phyloP scores from a whole-genome alignment of 2,113 vertebrate species.

The Sinocyclocheilus grahami region DNA sequence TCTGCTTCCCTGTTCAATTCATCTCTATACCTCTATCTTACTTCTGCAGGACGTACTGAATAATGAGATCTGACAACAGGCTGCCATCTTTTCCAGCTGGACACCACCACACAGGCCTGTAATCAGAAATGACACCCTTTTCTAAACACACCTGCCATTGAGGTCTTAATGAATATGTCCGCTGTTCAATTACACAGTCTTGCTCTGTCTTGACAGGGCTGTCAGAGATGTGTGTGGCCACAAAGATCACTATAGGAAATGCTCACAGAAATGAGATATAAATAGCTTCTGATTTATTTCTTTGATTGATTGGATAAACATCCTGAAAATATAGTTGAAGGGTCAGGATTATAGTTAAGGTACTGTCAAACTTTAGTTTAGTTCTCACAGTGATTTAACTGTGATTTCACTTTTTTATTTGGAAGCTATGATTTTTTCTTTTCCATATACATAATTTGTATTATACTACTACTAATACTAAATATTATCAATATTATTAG shows the following conservation, averaged over 20 bases:
- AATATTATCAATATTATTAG: too few species aligned
- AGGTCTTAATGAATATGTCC: constrained; percentile 49
- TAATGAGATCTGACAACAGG: constrained; percentile 81
- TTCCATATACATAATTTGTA: too few species aligned
- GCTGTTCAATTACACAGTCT: constrained; percentile 36
- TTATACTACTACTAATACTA: too few species aligned
- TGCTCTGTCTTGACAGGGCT: not conserved
- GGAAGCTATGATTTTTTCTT: too few species aligned
- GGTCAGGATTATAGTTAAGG: not conserved
- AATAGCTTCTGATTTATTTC: not conserved
- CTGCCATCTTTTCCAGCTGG: constrained; percentile 70
- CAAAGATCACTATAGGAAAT: not conserved
- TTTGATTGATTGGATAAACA: not conserved
- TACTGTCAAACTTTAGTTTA: not conserved
- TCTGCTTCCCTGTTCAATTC: not conserved
- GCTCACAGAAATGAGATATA: not conserved
- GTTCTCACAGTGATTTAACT: too few species aligned
- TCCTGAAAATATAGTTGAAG: not conserved
- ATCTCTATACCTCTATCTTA: not conserved
- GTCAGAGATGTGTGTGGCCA: not conserved
- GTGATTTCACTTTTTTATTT: too few species aligned
- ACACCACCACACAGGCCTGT: constrained; percentile 45
- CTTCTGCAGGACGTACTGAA: constrained; percentile 64
- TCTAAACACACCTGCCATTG: constrained; percentile 47
- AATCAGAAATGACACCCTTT: constrained; percentile 80